Evolutionary conservation across 2,888 invertebrate genomes (phyloP), one percentile per base, ranked within the genome.

Genomic region (Steinernema hermaphroditum): DNA sequence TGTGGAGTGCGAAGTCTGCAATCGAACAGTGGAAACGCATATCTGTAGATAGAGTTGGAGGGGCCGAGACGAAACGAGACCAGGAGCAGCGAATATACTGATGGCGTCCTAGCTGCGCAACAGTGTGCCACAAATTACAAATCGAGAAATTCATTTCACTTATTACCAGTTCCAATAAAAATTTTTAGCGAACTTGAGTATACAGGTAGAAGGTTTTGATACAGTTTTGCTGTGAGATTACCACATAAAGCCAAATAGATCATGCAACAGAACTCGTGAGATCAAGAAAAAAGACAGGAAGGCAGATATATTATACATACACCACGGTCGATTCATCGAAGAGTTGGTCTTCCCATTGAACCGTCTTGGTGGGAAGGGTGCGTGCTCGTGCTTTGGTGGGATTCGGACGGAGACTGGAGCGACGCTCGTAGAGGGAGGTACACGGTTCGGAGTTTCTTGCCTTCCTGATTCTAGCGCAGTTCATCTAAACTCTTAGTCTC

Each of bases 1-100:
- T 88, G 94, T 94, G 81, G 91, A 91, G 82, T 94, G 94, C 89
- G 91, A 92, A 86, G 91, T 91, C 79, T 94, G 94, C 88, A 90
- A 90, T n/a, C 78, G 75, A 22, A 72, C 74, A 9, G 75, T 78
- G 34, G 79, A 83, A 32, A 75, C 76, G 6, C 78, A 78, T 69
- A 81, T 77, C 68, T 84, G 84, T 73, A 71, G 81, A 6, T 84
- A 74, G 76, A 8, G 29, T 4, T 6, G 6, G 29, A 1, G 2
- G 4, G 29, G 37, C 37, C 37, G 37, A 4, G 37, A 37, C 37
- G 9, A 6, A 29, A 62, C 32, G 34, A 62, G 32, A 32, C 22
- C 2, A 14, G 46, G 54, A 54, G 4, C 54, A 19, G 22, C 34
- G 62, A 32, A 62, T 22, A 32, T 14, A 62, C 62, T 2, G 32